Evolutionary conservation across 2,113 vertebrate species (phyloP).

Genomic region (Mola mola): DNA sequence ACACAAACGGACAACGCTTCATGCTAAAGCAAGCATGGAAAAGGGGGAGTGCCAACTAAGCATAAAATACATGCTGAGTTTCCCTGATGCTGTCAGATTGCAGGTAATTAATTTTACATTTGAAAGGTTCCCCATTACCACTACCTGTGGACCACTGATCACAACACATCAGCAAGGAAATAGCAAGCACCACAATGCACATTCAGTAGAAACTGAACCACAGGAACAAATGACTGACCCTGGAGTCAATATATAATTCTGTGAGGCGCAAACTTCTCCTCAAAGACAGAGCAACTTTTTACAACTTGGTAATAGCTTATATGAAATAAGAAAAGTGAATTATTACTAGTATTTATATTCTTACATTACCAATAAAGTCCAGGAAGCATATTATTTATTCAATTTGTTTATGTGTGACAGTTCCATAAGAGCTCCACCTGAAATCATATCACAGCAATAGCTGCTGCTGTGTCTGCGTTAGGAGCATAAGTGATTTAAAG

Average conservation of each 20-base stretch:
- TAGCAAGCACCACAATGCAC: constrained; percentile 27
- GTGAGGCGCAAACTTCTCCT: constrained; percentile 6
- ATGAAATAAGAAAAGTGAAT: constrained; percentile 5
- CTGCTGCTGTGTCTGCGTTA: not conserved
- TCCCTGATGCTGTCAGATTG: constrained; percentile 60
- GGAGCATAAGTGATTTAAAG: not conserved
- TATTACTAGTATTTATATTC: not conserved
- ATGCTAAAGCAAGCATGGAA: constrained; percentile 51
- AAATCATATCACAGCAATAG: not conserved
- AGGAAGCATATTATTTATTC: constrained; percentile 8
- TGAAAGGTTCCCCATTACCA: constrained; percentile 70
- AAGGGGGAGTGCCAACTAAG: constrained; percentile 57
- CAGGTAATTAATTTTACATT: constrained; percentile 77
- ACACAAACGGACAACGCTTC: constrained; percentile 28
- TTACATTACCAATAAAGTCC: constrained; percentile 2
- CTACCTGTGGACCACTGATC: constrained; percentile 63
- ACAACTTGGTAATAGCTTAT: not conserved
- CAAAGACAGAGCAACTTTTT: not conserved
- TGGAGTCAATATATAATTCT: constrained; percentile 15
- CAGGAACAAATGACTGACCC: constrained; percentile 18
- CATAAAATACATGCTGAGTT: constrained; percentile 77
- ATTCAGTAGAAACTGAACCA: constrained; percentile 20
- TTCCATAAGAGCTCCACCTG: constrained; percentile 16
- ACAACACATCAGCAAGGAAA: constrained; percentile 54
- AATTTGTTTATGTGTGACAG: constrained; percentile 1